Base-by-base conservation (phyloP, 1,140 invertebrate genomes). In the Drosophila littoralis region DNA sequence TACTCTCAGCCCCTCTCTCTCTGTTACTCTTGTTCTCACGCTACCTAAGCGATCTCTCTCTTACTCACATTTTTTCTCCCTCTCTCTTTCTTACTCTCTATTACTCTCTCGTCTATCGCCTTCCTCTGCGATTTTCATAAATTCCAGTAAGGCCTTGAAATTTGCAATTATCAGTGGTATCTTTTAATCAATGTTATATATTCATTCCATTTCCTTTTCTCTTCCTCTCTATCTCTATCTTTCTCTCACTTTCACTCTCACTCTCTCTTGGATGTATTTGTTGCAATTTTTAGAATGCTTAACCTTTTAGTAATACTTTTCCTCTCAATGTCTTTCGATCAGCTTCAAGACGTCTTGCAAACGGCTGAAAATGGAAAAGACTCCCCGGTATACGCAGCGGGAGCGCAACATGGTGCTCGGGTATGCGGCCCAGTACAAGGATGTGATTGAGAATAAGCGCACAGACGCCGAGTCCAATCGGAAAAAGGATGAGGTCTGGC, bases 361-460 rank as follows among this genome's bases (percentile, higher is more conserved):
- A 77, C 81, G 91, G 74, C 72, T 92, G 70, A 92, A 92, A 81
- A 92, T 92, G 91, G 91, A 92, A 76, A 92, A 92, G 86, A 92
- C 91, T 92, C 91, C 91, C 88, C 91, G 91, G 60, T 92, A 92
- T 74, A 92, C 91, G 59, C 91, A 92, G 79, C 91, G 91, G 90
- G 91, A 92, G 90, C 91, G 91, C n/a, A 92, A 92, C 33, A 92
- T 92, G 91, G 91, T 92, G 42, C 77, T 92, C 42, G 75, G 86
- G 40, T 92, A 89, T 77, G 91, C 91, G 46, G 91, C 91, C 59
- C 89, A 91, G 64, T 89, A 92, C 68, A 92, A 92, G 68, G 91
- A 92, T 57, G 81, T 92, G 45, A 92, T 92, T 38, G 91, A 92
- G 64, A 92, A 92, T 55, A 92, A 92, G 40, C 91, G 91, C 50